Evolutionary conservation across 2,113 vertebrate species (phyloP), one percentile per base, ranked within the genome.

Genomic region (Siphamia tubifer): DNA sequence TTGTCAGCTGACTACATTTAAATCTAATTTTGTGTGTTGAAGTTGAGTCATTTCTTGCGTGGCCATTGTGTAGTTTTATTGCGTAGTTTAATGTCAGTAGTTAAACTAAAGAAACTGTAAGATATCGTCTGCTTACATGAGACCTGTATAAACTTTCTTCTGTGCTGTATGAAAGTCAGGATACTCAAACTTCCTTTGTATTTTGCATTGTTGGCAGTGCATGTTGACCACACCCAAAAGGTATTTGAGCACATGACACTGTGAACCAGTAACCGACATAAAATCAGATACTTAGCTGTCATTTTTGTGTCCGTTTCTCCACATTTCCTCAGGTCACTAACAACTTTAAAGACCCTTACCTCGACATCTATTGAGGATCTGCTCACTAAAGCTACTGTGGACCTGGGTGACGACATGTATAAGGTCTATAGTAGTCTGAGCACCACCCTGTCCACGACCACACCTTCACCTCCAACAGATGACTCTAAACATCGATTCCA

Each of bases 401-500:
- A 60, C 32, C 63, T 53, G 0, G 66, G 17, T 11, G 27, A 35
- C 66, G 56, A 51, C n/a, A 91, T 92, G 91, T 86, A 45, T 55
- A 81, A 74, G 10, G 70, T 68, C 28, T 56, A 57, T 70, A 69
- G 45, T 36, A 52, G 67, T 53, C 84, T 93, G 63, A 95, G 78
- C 21, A 60, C 87, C 15, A 92, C 52, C 3, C 34, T 95, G 55
- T 91, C 49, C 11, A 23, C 88, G 16, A 90, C 71, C 19, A 19
- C 25, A 0, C 31, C 38, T 1, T 36, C 66, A 0, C 16, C 61
- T 3, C 36, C 8, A 0, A 27, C 81, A 3, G 63, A 93, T 0
- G 88, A 94, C n/a, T 36, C 42, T 51, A 87, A 77, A 19, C 64
- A 77, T n/a, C 74, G 80, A 7, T 80, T 94, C 17, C 89, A 63